Percentiles rank a stretch among this genome's conserved stretches.
phyloP scores from a whole-genome alignment of 2,113 vertebrate species.

The Ophiodon elongatus region DNA sequence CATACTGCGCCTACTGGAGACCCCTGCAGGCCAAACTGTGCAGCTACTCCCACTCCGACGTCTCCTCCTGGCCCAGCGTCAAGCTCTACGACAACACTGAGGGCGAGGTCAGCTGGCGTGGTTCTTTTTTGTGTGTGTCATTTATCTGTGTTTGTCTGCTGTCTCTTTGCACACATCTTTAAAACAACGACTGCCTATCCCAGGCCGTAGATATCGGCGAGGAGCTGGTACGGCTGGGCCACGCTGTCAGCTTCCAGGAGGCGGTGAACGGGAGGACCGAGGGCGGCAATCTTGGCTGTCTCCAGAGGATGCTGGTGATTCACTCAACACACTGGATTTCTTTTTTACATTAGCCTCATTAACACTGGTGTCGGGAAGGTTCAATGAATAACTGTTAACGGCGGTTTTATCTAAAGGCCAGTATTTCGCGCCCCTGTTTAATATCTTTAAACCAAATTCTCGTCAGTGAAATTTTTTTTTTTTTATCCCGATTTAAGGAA shows the following conservation, averaged over 20 bases:
- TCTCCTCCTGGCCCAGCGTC: constrained; percentile 86
- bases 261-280: constrained; percentile 37
- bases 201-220: constrained; percentile 88
- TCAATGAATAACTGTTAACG: background rate
- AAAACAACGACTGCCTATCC: background rate
- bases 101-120: constrained; percentile 77
- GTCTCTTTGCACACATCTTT: background rate
- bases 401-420: too few species aligned
- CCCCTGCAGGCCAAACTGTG: constrained; percentile 90
- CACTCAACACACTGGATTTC: background rate
- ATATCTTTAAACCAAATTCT: background rate
- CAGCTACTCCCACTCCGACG: constrained; percentile 87
- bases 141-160: background rate
- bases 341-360: background rate
- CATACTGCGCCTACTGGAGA: constrained; percentile 88
- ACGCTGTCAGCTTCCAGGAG: constrained; percentile 82
- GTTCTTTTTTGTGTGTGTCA: background rate
- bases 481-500: background rate
- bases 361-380: background rate
- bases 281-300: constrained; percentile 52
- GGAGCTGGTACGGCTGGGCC: constrained; percentile 87
- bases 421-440: background rate
- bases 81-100: constrained; percentile 82
- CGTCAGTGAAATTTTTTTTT: background rate
- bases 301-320: constrained; percentile 84